A percentile compares a stretch with the other conserved stretches of the same genome.
Conservation (phyloP, 2,113 vertebrate genomes). For the Halichoerus grypus region DNA sequence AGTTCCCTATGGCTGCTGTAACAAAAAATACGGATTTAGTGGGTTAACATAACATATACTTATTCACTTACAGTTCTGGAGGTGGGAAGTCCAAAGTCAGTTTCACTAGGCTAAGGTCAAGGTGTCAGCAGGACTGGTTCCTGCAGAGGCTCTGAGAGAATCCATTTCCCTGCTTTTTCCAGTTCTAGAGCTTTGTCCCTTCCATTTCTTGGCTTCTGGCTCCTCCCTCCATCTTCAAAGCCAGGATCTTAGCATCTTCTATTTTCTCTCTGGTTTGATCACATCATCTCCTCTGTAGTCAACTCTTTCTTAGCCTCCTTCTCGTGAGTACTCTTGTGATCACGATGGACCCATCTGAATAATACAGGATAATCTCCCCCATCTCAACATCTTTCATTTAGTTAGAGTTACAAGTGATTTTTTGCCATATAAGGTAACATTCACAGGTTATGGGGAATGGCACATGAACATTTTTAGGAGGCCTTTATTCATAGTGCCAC, state of each 20-base stretch:
- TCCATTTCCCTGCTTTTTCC: neutral
- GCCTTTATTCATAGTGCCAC: neutral
- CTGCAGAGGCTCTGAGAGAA: neutral
- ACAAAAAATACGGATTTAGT: constrained; percentile 1
- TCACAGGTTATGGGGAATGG: neutral
- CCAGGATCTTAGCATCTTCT: neutral
- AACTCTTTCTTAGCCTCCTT: neutral
- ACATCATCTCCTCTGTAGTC: neutral
- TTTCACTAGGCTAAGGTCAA: neutral
- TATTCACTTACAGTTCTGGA: neutral
- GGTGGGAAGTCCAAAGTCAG: neutral
- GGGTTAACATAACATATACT: neutral
- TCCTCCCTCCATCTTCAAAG: neutral
- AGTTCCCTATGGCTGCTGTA: neutral
- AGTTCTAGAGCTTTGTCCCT: neutral
- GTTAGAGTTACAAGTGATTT: neutral
- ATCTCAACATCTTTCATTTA: neutral
- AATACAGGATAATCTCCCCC: neutral
- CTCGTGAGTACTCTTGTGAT: neutral
- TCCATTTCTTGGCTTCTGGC: neutral
- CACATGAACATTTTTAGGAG: neutral
- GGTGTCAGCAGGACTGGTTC: neutral
- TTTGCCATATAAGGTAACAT: neutral
- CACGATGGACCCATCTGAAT: neutral
- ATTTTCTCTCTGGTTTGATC: neutral